Evolutionary conservation across 2,113 vertebrate species (phyloP), one percentile per base, ranked within the genome.

Genomic region (Lophotis ruficrista): DNA sequence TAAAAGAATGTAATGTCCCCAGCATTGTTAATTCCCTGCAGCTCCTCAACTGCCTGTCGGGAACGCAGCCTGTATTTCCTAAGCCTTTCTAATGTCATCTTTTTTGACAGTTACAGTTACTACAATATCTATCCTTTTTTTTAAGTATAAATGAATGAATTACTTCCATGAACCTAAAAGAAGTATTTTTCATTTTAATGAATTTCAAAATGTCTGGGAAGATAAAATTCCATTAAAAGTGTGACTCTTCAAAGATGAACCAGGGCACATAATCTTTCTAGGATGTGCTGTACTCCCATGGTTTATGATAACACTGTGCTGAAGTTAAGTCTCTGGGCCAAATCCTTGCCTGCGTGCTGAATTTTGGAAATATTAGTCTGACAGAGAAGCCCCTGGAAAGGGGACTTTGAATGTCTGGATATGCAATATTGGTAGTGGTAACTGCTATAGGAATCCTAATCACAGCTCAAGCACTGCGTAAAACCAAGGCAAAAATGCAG

Each of bases 181-280:
- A 83, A 70, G 7, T 53, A 33, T 76, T 92, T 84, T 78, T 90
- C 38, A 61, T 90, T 93, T 93, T 86, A 92, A 69, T 73, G n/a
- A 57, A 48, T 83, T 90, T 80, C 14, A 50, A 15, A 61, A 69
- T 92, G n/a, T 85, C 54, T 91, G 33, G 19, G 61, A 83, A 93
- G 81, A 93, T 89, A 65, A 92, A 87, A 70, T 65, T 89, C 60
- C 45, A 18, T n/a, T 91, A 64, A 69, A 72, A 56, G 24, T 3
- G 2, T 6, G 31, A 66, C 27, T 37, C 61, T 92, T 79, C 93
- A 53, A 80, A 72, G 69, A 54, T 24, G 24, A 92, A 83, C 30
- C 54, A 75, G 81, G 45, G 21, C 57, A 75, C 28, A 10, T 23
- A 78, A 27, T 58, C n/a, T 93, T 93, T 81, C 60, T 83, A 68